Evolutionary conservation across 1,140 invertebrate genomes (phyloP), one percentile per base, ranked within the genome.

Genomic region (Drosophila rufa): DNA sequence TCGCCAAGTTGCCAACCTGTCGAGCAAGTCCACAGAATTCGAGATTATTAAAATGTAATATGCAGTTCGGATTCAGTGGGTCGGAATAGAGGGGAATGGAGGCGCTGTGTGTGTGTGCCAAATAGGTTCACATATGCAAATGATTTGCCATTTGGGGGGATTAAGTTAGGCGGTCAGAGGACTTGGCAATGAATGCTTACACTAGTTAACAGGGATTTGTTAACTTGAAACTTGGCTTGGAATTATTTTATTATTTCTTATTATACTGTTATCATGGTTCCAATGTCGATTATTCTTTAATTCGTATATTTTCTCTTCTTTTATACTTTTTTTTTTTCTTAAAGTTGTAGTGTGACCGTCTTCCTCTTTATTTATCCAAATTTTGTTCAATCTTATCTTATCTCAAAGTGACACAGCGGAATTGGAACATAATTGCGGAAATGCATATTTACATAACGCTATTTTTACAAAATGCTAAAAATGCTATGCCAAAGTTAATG

Each of bases 1-100:
- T 97, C 48, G 97, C 96, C 60, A 97, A 94, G 93, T 97, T 97
- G 36, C 96, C 96, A 61, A 97, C 95, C 94, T 94, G 84, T 47
- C 76, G 80, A 79, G 51, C 59, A 80, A 80, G 36, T 59, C 46
- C 36, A 50, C 19, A 61, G 50, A 82, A 48, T 40, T 43, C 4
- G 30, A 15, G 27, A 61, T 76, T 78, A 77, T 77, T 70, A 58
- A 71, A 78, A 66, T 61, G 56, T 48, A 81, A 81, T 74, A 61
- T 38, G 36, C 43, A 46, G 50, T 61, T 45, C 1, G 42, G 43
- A 36, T 38, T 43, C 56, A 36, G 42, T 43, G 57, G 36, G 40
- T 4, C 48, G 66, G 38, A 73, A 58, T 14, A 17, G 33, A 27
- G 19, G 17, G 38, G 38, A 3, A 3, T 8, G 12, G 33, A 40